Base-by-base conservation (phyloP, 2,113 vertebrate genomes). In the Canis aureus region DNA sequence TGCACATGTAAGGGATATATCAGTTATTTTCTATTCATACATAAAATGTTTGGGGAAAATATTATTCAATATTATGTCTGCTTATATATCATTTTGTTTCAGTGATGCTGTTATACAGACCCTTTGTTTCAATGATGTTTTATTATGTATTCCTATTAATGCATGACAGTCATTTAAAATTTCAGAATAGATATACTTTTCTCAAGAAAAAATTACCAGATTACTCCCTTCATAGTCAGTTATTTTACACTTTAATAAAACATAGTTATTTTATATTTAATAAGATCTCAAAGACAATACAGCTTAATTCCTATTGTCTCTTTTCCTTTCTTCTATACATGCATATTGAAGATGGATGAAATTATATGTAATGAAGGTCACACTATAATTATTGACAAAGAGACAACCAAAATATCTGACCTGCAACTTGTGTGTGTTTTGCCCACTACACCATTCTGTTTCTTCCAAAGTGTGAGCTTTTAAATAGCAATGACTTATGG, bases 81-180 rank as follows among this genome's bases (percentile, higher is more conserved):
- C 19, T 55, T 93, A 60, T 78, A 16, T 71, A 55, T 66, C 55
- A 32, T 83, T 94, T 89, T 96, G 27, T 94, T 73, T 82, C 29
- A 69, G n/a, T 60, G 35, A 55, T 78, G 10, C 67, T 87, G 35
- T 86, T 76, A 12, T 22, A 78, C 11, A 27, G 27, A 32, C 2
- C 5, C 29, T 91, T 59, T 90, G 74, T 82, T 81, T 74, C 25
- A 71, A 8, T 66, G 16, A 62, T 80, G 43, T n/a, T 53, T 25
- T 74, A 67, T n/a, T 83, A 53, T 38, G 19, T 80, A 89, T 85
- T 81, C 16, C 13, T 11, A 76, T 89, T 92, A 92, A 43, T 19
- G 89, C 16, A 64, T 73, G 5, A 53, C 20, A 84, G 13, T 93
- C 13, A 82, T 35, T 94, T 89, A 92, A 89, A 91, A 82, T 95